Conservation (phyloP, 2,888 invertebrate genomes). For the Heliconius aoede region DNA sequence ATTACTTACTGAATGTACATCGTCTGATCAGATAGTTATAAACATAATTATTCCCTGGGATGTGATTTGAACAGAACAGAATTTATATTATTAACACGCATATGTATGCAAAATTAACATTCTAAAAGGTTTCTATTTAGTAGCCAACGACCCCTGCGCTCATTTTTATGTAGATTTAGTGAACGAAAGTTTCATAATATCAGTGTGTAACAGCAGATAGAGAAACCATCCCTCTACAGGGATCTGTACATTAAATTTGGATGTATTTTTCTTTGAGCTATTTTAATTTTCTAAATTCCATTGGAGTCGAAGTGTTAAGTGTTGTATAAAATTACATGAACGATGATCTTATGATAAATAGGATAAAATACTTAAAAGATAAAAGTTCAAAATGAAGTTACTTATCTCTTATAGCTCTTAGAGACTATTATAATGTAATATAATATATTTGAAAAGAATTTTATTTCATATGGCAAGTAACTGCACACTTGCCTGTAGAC, state of each 20-base stretch:
- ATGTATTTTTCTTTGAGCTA: slow-evolving; percentile 58
- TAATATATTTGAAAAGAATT: no score
- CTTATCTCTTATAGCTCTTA: no score
- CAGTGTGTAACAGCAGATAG: slow-evolving; percentile 69
- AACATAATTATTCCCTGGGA: background rate
- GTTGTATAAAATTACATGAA: slow-evolving; percentile 28
- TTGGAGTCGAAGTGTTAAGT: slow-evolving; percentile 19
- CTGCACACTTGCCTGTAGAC: no score
- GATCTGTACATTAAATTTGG: slow-evolving; percentile 70
- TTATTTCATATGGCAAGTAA: no score
- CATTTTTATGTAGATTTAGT: slow-evolving; percentile 83
- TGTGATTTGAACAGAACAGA: background rate
- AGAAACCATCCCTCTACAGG: slow-evolving; percentile 65
- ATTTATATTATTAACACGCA: slow-evolving; percentile 35
- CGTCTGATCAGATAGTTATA: background rate
- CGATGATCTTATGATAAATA: slow-evolving; percentile 17
- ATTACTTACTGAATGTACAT: no score
- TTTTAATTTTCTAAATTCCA: slow-evolving; percentile 37
- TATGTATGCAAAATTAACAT: slow-evolving; percentile 82
- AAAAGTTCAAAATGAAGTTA: no score
- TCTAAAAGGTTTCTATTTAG: slow-evolving; percentile 81
- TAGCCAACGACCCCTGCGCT: slow-evolving; percentile 74
- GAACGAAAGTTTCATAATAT: slow-evolving; percentile 82
- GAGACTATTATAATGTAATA: no score
- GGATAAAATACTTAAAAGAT: no score